Evolutionary conservation across 2,113 vertebrate species (phyloP), one percentile per base, ranked within the genome.

Genomic region (Oncorhynchus mykiss): DNA sequence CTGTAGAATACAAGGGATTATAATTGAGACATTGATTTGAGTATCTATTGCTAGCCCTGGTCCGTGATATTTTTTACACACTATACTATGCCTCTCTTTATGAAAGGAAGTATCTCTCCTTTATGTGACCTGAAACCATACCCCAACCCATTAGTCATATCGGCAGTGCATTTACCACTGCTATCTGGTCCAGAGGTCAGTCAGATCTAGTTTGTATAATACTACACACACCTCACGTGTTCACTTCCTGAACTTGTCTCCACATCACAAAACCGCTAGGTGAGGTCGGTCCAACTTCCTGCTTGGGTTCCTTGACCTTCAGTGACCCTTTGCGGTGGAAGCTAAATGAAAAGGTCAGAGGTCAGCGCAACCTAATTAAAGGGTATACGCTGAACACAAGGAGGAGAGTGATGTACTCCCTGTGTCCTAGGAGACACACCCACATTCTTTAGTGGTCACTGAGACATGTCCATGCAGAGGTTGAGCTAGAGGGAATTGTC

Each of bases 361-460:
- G 87, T 92, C 85, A 86, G 75, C 70, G 70, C 71, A 67, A 81
- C 78, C 75, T 91, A 91, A 92, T 94, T 90, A 91, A 85, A 92
- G 86, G 87, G 88, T 84, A 27, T 76, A 76, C 77, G 66, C 75
- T 84, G 80, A 80, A 81, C 72, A 71, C 65, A 7, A 73, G 75
- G 71, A 81, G 80, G 74, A 79, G 80, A 90, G 85, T 90, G 86
- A 88, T 89, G 86, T 83, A 81, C 69, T 81, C 76, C 80, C 77
- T 82, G 82, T 78, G 84, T 89, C 85, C 88, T 80, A 80, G 85
- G 81, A 64, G 84, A 79, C 82, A 39, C 51, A 65, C 71, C 73
- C 70, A 78, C 89, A 91, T 93, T 91, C 87, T 90, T 84, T 22
- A 48, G 34, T 71, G 68, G 78, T 72, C 70, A 54, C 60, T 25